A percentile compares a stretch with the other conserved stretches of the same genome.
These are phyloP conservation scores for Idaea biselata DNA, from an alignment of 2,888 invertebrate species.

Conservation along the genomic window DNA sequence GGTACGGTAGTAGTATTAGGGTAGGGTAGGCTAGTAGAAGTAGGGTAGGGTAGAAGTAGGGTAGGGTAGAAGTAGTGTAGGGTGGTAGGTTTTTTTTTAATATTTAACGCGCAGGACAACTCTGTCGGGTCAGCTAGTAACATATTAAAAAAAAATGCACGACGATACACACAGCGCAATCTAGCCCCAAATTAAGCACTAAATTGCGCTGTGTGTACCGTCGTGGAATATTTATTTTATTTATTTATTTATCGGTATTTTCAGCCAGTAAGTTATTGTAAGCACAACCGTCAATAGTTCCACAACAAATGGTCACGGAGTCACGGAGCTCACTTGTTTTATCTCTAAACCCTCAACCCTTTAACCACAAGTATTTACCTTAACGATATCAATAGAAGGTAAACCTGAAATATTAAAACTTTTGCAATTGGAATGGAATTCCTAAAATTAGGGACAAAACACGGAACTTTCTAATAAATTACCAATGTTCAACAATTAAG, in stretches of 20 bases:
- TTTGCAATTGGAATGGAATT: conserved; percentile 17
- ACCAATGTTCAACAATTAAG: not conserved
- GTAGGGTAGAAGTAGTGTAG: no score
- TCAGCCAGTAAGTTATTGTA: not conserved
- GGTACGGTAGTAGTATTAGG: no score
- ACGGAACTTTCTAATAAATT: not conserved
- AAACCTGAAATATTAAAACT: conserved; percentile 30
- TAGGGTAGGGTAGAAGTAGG: no score
- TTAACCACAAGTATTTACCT: not conserved
- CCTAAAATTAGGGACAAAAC: conserved; percentile 4
- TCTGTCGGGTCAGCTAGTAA: no score
- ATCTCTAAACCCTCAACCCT: not conserved
- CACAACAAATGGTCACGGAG: not conserved
- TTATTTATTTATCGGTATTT: not conserved
- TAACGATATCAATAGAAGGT: conserved; percentile 10
- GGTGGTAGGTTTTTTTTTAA: no score
- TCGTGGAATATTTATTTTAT: no score
- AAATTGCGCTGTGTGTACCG: no score
- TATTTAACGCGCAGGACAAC: no score
- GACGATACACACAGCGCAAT: no score
- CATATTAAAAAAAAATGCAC: no score
- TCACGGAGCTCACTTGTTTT: not conserved
- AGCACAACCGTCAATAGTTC: not conserved
- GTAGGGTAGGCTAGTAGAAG: no score
- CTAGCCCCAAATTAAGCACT: no score